phyloP scores from a whole-genome alignment of 2,888 invertebrate genomes.

The Luffia ferchaultella region DNA sequence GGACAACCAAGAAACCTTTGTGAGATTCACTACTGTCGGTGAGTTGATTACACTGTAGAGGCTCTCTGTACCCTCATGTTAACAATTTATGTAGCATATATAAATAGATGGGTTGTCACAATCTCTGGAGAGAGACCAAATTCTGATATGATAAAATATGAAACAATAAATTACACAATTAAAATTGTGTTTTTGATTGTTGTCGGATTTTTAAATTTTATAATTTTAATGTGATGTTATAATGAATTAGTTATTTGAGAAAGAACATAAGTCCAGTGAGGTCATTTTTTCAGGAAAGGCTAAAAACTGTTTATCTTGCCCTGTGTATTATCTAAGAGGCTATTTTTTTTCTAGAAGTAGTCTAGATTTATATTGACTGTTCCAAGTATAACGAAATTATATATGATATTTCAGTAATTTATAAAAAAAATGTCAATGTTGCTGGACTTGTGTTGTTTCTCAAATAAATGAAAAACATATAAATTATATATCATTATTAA shows the following conservation, averaged over 20 bases:
- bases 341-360: background rate
- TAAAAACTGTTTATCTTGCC: background rate
- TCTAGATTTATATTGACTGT: background rate
- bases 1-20: slow-evolving; percentile 95
- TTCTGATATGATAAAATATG: too few relatives aligned
- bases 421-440: background rate
- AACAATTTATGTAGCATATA: too few relatives aligned
- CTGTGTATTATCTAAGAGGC: background rate
- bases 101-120: too few relatives aligned
- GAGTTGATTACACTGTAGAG: slow-evolving; percentile 52
- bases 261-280: background rate
- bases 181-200: too few relatives aligned
- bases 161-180: too few relatives aligned
- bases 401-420: background rate
- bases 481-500: background rate
- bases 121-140: too few relatives aligned
- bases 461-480: background rate
- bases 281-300: background rate
- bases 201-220: too few relatives aligned
- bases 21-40: slow-evolving; percentile 96
- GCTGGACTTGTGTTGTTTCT: background rate
- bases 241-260: background rate
- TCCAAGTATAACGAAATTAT: background rate
- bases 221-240: too few relatives aligned
- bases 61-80: background rate